Base-by-base conservation (phyloP, 2,888 invertebrate species). In the Spisula solida region DNA sequence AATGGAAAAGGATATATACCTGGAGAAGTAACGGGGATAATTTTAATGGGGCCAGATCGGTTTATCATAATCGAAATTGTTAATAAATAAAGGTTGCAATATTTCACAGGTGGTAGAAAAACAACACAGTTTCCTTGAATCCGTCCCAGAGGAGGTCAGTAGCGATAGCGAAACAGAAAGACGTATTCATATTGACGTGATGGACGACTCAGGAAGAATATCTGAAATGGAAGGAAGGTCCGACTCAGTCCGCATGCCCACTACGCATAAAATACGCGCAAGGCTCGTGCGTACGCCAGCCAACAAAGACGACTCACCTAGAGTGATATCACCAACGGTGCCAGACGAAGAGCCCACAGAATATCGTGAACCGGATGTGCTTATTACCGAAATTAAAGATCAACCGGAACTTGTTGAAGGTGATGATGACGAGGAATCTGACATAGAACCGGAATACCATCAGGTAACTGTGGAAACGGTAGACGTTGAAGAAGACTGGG, bases 361-460 rank as follows among this genome's bases (percentile, higher is more conserved):
- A 41, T 84, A 83, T 12, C 80, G 86, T 14, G 89, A 88, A 81
- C 93, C 93, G 31, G 92, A 92, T 56, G 87, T 94, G 20, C 90
- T 94, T 8, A 94, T 94, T 14, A 94, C 94, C 29, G 94, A 94
- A 87, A 20, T 94, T 20, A 93, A 92, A 66, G 92, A 91, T 51
- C 81, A 86, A 16, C 84, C 66, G n/a, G 85, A 87, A 25, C 70
- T 86, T 18, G 86, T 88, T 14, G 88, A 92, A n/a, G 89, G 87
- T 47, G 93, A 90, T 12, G 91, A 81, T 14, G 88, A 88, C 47
- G 90, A 92, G 6, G 92, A 92, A n/a, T 91, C 89, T 14, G 88
- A 89, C 60, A 89, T 91, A 14, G 92, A 93, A 78, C 88, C 84
- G n/a, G 92, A 91, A 86, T 90, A 93, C 78, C 85, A 90, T 83